Evolutionary conservation across 2,113 vertebrate genomes (phyloP), one percentile per base, ranked within the genome.

Genomic region (Mastomys natalensis): DNA sequence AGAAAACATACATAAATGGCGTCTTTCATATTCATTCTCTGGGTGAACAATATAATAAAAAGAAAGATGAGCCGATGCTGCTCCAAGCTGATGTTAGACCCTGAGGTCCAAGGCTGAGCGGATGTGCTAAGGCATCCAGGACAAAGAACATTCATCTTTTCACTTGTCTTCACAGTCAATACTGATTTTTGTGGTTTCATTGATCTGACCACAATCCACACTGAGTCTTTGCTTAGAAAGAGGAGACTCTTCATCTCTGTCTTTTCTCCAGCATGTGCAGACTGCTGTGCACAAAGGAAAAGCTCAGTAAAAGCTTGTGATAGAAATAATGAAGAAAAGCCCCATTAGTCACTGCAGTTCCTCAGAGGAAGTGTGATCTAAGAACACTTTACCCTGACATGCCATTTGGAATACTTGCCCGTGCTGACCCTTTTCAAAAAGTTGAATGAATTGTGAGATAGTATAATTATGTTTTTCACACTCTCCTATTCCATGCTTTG

Each of bases 141-240:
- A 45, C 11, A 85, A 87, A 93, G 55, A 45, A 11, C 15, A 93
- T 15, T 80, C 51, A 51, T 86, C 16, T 29, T 91, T 95, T 84
- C 92, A 37, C 84, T 72, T 96, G 45, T 62, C 45, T 87, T 95
- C 34, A 43, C 37, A 91, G 64, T 77, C 51, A 80, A 21, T 91
- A 77, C 43, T 19, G 51, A 95, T 43, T 93, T 94, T 43, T 97
- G 91, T 92, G 94, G 82, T 91, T 94, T 93, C 68, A 93, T 93
- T 85, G 91, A 96, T 92, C 70, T 74, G 74, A 7, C 45, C 73
- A 93, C 84, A 93, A 24, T 93, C 87, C 34, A 74, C 51, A 91
- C 9, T 80, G 68, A 64, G 4, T 74, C 29, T 95, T 55, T 90
- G 76, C 55, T 89, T 89, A 55, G 68, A 66, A 87, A 91, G 40